Base-by-base conservation (phyloP, 2,888 invertebrate species). In the Tryphoninae sp. region DNA sequence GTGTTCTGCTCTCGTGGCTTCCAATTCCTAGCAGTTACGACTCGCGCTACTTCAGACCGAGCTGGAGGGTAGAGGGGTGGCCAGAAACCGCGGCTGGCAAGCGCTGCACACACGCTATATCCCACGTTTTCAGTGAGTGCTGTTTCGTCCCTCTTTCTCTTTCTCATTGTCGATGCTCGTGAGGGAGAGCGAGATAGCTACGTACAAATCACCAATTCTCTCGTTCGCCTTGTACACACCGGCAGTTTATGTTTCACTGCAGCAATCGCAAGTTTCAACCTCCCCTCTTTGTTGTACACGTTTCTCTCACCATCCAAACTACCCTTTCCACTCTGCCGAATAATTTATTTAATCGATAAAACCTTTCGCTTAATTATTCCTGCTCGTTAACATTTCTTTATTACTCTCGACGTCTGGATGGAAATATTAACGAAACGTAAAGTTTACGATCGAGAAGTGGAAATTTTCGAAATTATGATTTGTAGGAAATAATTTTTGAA, bases 11-110 rank as follows among this genome's bases (percentile, higher is more conserved):
- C 72, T 72, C 67, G 74, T 26, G 51, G 73, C 33, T 78, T 78
- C 67, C 73, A 78, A 73, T 78, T 78, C 16, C 67, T 67, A 78
- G 73, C 61, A 68, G 72, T 78, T 73, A 61, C 78, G 16, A 26
- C 53, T 33, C 59, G 65, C 67, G 16, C 59, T 78, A 67, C 73
- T 64, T 71, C 69, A 64, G 16, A 26, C 62, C 77, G 55, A 33
- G 2, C 45, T 19, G 16, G 16, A 2, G 53, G 55, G 6, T 6
- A 0, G 2, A 19, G 55, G 23, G 22, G 55, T 55, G 40, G 73
- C 22, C 11, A 42, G 42, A 33, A 19, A 13, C 13, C 13, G 22
- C 16, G 13, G 40, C 59, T 55, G 13, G 23, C 40, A 6, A 62
- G 16, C 1, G 7, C 2, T 40, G 16, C 42, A 62, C 42, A 40